phyloP scores from a whole-genome alignment of 2,797 vertebrate species.

The Percopsis omiscomaycus region DNA sequence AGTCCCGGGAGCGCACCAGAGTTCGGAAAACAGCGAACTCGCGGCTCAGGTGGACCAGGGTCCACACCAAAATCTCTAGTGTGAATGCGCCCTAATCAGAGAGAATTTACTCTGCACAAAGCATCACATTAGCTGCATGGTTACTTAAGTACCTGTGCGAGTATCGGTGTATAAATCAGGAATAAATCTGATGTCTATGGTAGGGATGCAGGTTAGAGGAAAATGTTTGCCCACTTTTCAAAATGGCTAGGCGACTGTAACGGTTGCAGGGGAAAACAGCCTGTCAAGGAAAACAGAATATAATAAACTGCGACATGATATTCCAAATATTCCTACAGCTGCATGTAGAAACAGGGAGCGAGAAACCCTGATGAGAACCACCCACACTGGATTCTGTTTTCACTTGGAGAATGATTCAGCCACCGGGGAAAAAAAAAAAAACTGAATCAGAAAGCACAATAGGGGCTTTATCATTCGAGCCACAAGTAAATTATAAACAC shows the following conservation, averaged over 20 bases:
- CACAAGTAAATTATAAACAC: neutral
- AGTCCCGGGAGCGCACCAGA: too few relatives aligned
- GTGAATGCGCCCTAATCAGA: conserved; percentile 46
- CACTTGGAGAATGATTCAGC: neutral
- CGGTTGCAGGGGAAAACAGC: conserved; percentile 5
- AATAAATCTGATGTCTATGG: conserved; percentile 56
- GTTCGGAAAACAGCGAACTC: too few relatives aligned
- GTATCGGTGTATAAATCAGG: conserved; percentile 29
- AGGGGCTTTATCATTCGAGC: conserved; percentile 3
- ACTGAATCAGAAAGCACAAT: neutral
- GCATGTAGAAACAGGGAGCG: conserved; percentile 12
- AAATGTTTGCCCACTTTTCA: conserved; percentile 32
- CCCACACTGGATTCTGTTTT: conserved; percentile 17
- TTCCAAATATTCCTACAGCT: conserved; percentile 31
- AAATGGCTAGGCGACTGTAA: conserved; percentile 35
- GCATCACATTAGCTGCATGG: conserved; percentile 40
- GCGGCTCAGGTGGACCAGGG: too few relatives aligned
- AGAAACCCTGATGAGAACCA: conserved; percentile 11
- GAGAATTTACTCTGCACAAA: conserved; percentile 38
- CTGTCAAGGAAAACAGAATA: conserved; percentile 6
- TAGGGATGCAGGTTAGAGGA: conserved; percentile 56
- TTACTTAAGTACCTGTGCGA: conserved; percentile 12
- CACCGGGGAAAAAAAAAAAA: neutral
- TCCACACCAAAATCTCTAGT: too few relatives aligned
- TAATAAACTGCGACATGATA: conserved; percentile 18